A percentile compares a stretch with the other conserved stretches of the same genome.
Conservation (phyloP, 2,888 invertebrate genomes). For the Eurois occulta region DNA sequence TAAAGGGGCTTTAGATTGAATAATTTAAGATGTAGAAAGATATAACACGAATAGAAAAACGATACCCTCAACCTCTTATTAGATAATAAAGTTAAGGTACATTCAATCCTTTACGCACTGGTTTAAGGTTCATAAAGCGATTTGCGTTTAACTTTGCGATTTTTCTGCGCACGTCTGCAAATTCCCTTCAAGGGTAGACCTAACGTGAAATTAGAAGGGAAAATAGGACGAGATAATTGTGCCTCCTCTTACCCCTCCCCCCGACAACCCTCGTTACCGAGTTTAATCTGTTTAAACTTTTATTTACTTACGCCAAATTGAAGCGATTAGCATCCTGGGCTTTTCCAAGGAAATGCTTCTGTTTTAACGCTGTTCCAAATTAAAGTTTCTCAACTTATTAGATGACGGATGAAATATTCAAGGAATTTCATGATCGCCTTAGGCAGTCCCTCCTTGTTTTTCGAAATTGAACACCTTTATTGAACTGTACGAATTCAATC, state of each 20-base stretch:
- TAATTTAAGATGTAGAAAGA: slow-evolving; percentile 20
- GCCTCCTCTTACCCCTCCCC: slow-evolving; percentile 71
- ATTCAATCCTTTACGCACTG: background rate
- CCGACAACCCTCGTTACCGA: slow-evolving; percentile 81
- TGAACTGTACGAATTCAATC: slow-evolving; percentile 68
- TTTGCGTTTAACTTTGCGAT: slow-evolving; percentile 15
- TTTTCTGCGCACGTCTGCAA: slow-evolving; percentile 72
- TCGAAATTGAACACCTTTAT: slow-evolving; percentile 69
- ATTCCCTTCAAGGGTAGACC: slow-evolving; percentile 75
- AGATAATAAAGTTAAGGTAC: background rate
- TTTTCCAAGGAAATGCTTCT: slow-evolving; percentile 73
- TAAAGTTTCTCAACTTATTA: slow-evolving; percentile 69
- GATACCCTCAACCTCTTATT: background rate
- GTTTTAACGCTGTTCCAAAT: slow-evolving; percentile 74
- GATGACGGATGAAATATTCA: slow-evolving; percentile 58
- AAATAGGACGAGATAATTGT: slow-evolving; percentile 89
- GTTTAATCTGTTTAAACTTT: slow-evolving; percentile 90
- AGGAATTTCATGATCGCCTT: slow-evolving; percentile 57
- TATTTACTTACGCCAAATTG: slow-evolving; percentile 87
- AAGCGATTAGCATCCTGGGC: slow-evolving; percentile 82
- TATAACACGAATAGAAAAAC: slow-evolving; percentile 11
- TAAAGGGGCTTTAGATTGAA: slow-evolving; percentile 9
- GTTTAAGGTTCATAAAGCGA: background rate
- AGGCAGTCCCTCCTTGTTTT: slow-evolving; percentile 49
- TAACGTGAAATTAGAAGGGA: slow-evolving; percentile 88